These are phyloP conservation scores for Notocelia uddmanniana DNA, from an alignment of 2,888 invertebrate species.

Conservation along the genomic window DNA sequence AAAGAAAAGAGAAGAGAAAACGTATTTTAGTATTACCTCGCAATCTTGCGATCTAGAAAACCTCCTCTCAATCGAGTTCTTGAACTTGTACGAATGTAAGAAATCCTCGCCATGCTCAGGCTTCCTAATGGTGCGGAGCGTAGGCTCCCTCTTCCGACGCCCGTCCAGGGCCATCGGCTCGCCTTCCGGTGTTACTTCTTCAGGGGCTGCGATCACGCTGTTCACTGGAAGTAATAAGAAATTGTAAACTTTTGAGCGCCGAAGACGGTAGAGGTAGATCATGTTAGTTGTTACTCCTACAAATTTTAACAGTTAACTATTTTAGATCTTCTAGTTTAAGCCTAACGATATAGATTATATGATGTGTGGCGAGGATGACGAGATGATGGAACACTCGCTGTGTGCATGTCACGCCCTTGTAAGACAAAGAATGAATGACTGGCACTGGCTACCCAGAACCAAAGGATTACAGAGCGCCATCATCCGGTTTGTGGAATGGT, in stretches of 20 bases:
- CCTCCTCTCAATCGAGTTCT: slow-evolving; percentile 96
- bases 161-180: slow-evolving; percentile 64
- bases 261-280: not conserved
- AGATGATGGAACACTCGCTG: too few species aligned
- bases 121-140: slow-evolving; percentile 73
- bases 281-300: too few species aligned
- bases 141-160: slow-evolving; percentile 66
- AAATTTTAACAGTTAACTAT: too few species aligned
- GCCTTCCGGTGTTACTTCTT: slow-evolving; percentile 48
- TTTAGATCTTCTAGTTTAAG: too few species aligned
- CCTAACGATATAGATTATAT: too few species aligned
- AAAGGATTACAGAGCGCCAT: too few species aligned
- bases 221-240: slow-evolving; percentile 52
- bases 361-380: too few species aligned
- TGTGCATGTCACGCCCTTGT: too few species aligned
- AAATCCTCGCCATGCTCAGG: slow-evolving; percentile 80
- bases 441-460: too few species aligned
- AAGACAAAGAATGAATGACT: too few species aligned
- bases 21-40: slow-evolving; percentile 59
- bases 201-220: slow-evolving; percentile 50
- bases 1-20: too few species aligned
- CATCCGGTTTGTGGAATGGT: too few species aligned
- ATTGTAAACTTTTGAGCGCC: not conserved
- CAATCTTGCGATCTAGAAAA: slow-evolving; percentile 88
- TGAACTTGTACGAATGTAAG: slow-evolving; percentile 94